Base-by-base conservation (phyloP, 2,888 invertebrate genomes). In the Cerastis leucographa region DNA sequence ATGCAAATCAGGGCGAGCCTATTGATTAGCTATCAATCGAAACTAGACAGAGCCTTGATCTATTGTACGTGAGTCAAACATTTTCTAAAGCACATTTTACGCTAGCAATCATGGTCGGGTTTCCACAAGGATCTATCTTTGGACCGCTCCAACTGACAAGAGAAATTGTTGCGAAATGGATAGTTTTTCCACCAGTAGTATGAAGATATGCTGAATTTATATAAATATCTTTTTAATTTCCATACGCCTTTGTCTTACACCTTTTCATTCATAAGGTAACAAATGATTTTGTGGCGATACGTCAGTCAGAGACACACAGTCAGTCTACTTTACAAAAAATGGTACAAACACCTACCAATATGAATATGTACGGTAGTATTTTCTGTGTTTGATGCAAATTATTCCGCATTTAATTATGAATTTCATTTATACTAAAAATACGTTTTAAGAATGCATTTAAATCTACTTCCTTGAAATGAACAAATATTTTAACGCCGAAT, bases 71-170 rank as follows among this genome's bases (percentile, higher is more conserved):
- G 29, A 59, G 17, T 2, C 9, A 29, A 59, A 59, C 19, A 35
- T 70, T 2, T 22, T 29, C 19, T n/a, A 72, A 19, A n/a, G 12
- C 8, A 40, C 40, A 40, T 17, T 4, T n/a, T 11, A 29, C 29
- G 17, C 49, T 74, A 74, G 22, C n/a, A 22, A 56, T 25, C 17
- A 46, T 46, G 19, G 9, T 46, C 1, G 12, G 25, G 25, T 64
- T 40, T 76, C 62, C 17, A 17, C 76, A 56, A 76, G 35, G 64
- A 44, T 25, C 35, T 54, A 7, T 44, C 42, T 42, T 74, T 7
- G 29, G 19, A 49, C 29, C 51, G 19, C 59, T 29, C 0, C n/a
- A n/a, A 44, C 6, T 25, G 7, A 29, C 22, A 29, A 51, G 5
- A 17, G 12, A 14, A 35, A 22, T 7, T 40, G 19, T 14, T 68